Base-by-base conservation (phyloP, 2,797 vertebrate species). In the Psittacula derbiana region DNA sequence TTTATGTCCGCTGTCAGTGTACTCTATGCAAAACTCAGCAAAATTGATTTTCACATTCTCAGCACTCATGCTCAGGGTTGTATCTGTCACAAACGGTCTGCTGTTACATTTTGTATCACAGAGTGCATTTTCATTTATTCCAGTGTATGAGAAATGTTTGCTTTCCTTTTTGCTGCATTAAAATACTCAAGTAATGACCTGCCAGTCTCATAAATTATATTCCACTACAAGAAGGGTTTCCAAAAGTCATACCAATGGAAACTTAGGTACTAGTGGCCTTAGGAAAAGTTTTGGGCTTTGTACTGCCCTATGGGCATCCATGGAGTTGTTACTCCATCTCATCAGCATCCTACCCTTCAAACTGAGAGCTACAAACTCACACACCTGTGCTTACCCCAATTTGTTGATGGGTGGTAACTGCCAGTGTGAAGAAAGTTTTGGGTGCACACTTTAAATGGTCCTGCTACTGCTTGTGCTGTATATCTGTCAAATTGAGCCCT, bases 1-100 rank as follows among this genome's bases (percentile, higher is more conserved):
- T 71, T 13, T 53, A 16, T 40, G 16, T 79, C 38, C 6, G 0
- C 27, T 91, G 71, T 73, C 13, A 25, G n/a, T 50, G n/a, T 62
- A 18, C 25, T 28, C 1, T 55, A 76, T 30, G 20, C 60, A 94
- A 49, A 94, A 71, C 50, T 73, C 25, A n/a, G 13, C 38, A 33
- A 62, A 85, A 71, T 4, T 65, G 4, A 11, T 80, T 60, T 85
- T 91, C 40, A 36, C 6, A 12, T 67, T 95, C 36, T 93, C 67
- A 64, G 2, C 30, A 16, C 4, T 91, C 17, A 7, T 60, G 46
- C 30, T 62, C 3, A 1, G 4, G 5, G 23, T 79, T 12, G 0
- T 47, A 31, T 66, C n/a, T 81, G 2, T 74, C 24, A 58, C 47
- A 62, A 49, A 60, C 0, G 1, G 7, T 61, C 17, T 79, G 6